phyloP scores from a whole-genome alignment of 2,113 vertebrate species.

The Sciurus niger region DNA sequence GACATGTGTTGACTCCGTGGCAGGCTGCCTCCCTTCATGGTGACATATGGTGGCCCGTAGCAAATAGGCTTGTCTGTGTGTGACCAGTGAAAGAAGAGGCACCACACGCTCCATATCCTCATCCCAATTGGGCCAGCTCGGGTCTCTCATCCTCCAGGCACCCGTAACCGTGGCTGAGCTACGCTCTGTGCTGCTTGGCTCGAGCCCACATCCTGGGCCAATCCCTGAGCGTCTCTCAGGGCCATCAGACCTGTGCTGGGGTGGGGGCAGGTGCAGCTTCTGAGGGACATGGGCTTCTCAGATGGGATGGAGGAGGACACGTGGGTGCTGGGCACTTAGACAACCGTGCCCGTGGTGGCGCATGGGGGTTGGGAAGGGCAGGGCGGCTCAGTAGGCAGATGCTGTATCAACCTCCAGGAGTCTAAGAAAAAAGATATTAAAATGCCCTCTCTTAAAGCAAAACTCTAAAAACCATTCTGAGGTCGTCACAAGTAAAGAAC shows the following conservation, averaged over 20 bases:
- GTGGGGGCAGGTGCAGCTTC: not conserved
- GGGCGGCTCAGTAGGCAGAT: not conserved
- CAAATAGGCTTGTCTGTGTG: not conserved
- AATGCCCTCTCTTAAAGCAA: not conserved
- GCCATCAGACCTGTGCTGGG: not conserved
- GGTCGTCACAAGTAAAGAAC: not conserved
- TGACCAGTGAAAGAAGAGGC: not conserved
- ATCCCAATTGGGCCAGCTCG: not conserved
- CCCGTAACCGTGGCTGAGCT: not conserved
- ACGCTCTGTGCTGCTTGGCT: not conserved
- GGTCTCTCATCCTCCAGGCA: not conserved
- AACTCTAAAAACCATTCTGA: not conserved
- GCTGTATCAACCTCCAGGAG: not conserved
- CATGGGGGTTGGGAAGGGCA: not conserved
- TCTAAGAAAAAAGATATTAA: not conserved
- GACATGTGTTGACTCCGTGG: not conserved
- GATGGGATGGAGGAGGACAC: no score
- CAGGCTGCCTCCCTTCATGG: not conserved
- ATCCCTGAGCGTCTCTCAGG: not conserved
- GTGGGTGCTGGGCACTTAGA: not conserved
- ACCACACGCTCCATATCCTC: not conserved
- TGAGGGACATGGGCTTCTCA: not conserved
- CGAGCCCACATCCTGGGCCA: not conserved
- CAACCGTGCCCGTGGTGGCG: not conserved
- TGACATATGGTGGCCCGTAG: not conserved